A percentile compares a stretch with the other conserved stretches of the same genome.
These are phyloP conservation scores for Embiotoca jacksoni DNA, from an alignment of 2,113 vertebrate species.

Conservation along the genomic window DNA sequence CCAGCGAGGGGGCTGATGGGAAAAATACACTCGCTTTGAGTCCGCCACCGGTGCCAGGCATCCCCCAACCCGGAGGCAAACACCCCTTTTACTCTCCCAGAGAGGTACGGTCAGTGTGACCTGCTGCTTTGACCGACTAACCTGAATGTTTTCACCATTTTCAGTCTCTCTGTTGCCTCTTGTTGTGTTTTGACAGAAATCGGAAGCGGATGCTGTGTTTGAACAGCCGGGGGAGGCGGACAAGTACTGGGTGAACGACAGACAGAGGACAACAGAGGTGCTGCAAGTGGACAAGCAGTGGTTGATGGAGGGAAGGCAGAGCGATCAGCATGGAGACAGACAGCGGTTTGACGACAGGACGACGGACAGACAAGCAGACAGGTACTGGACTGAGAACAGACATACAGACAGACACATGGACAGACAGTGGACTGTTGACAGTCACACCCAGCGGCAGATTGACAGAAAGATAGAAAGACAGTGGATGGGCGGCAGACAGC, in stretches of 20 bases:
- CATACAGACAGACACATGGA: conserved; percentile 68
- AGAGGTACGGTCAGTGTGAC: conserved; percentile 66
- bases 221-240: conserved; percentile 69
- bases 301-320: conserved; percentile 47
- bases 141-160: neutral
- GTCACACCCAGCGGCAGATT: conserved; percentile 81
- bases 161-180: neutral
- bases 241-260: conserved; percentile 72
- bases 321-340: conserved; percentile 57
- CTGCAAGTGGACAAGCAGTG: conserved; percentile 63
- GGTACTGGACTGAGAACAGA: conserved; percentile 67
- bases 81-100: conserved; percentile 74
- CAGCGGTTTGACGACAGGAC: conserved; percentile 65
- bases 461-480: conserved; percentile 82
- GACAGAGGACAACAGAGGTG: conserved; percentile 61
- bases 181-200: conserved; percentile 62
- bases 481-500: conserved; percentile 77
- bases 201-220: conserved; percentile 70
- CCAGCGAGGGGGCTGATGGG: conserved; percentile 68
- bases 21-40: conserved; percentile 58
- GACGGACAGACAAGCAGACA: conserved; percentile 61
- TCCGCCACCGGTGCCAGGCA: conserved; percentile 64
- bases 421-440: conserved; percentile 79
- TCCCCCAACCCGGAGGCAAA: conserved; percentile 77
- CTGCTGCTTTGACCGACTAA: fast-evolving